Evolutionary conservation across 1,140 invertebrate genomes (phyloP).

Genomic region (Drosophila pachea): DNA sequence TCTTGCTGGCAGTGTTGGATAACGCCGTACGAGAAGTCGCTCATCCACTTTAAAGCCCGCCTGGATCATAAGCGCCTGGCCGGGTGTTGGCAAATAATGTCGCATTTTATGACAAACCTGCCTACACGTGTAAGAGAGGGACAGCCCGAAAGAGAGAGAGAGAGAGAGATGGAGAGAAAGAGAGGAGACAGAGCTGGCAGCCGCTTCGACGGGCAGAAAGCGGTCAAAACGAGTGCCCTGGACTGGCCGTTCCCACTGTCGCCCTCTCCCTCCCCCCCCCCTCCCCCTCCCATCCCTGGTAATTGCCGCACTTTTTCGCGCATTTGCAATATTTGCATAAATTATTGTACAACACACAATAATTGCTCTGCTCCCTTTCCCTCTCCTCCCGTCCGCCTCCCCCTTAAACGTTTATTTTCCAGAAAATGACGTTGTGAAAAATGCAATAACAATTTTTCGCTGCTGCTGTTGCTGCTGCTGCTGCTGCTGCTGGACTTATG

Average conservation of each 20-base stretch:
- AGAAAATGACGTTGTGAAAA: conserved; percentile 74
- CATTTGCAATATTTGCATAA: conserved; percentile 76
- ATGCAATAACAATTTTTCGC: conserved; percentile 63
- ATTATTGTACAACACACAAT: conserved; percentile 72
- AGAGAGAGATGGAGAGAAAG: conserved; percentile 5
- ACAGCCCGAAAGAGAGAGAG: conserved; percentile 15
- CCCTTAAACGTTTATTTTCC: conserved; percentile 47
- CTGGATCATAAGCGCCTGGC: background rate
- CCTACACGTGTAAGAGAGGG: background rate
- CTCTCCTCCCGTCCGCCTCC: background rate
- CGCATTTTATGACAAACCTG: background rate
- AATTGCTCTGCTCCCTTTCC: conserved; percentile 16
- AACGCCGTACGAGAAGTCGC: background rate
- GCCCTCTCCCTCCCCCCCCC: background rate
- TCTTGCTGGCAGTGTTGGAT: background rate
- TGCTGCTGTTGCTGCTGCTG: conserved; percentile 18
- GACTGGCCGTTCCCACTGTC: too few relatives aligned
- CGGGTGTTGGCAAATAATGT: conserved; percentile 5
- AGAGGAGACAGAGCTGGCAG: conserved; percentile 1
- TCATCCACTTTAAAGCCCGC: too few relatives aligned
- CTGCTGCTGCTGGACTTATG: conserved; percentile 30
- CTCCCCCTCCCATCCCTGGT: background rate
- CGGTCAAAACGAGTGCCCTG: too few relatives aligned
- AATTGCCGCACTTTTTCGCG: conserved; percentile 44
- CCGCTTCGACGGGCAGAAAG: background rate